These are phyloP conservation scores for Sebastes kiyomatsui DNA, from an alignment of 2,797 vertebrate species.

Conservation along the genomic window DNA sequence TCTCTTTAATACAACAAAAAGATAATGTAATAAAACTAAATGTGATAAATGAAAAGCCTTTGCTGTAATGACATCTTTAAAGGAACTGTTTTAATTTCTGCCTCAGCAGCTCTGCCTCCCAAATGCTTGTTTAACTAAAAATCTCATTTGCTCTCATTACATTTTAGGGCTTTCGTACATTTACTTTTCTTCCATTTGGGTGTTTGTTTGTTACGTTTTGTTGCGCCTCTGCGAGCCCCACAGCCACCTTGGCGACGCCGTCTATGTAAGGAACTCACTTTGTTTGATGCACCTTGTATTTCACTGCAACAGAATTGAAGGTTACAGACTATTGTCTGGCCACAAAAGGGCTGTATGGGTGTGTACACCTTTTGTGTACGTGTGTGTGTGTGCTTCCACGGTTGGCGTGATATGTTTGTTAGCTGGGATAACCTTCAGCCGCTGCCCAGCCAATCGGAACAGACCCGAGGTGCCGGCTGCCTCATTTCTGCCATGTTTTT, in stretches of 20 bases:
- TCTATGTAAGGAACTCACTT: conserved; percentile 13
- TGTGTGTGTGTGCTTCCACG: conserved; percentile 25
- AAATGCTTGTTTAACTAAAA: background rate
- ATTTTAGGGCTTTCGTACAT: background rate
- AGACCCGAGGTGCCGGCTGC: conserved; percentile 59
- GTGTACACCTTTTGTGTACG: conserved; percentile 11
- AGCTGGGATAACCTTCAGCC: conserved; percentile 76
- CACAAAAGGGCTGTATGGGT: conserved; percentile 47
- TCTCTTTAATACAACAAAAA: background rate
- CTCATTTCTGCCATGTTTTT: conserved; percentile 58
- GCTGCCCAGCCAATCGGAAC: conserved; percentile 78
- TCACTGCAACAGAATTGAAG: conserved; percentile 50
- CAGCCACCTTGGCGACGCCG: background rate
- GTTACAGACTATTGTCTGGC: conserved; percentile 60
- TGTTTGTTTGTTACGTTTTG: background rate
- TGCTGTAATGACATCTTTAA: background rate
- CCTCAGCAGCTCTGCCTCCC: background rate
- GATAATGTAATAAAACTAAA: background rate
- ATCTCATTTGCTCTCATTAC: background rate
- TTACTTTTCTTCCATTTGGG: background rate
- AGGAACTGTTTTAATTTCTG: background rate
- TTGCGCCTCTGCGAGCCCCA: background rate
- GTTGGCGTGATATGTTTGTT: conserved; percentile 71
- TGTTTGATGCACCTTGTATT: conserved; percentile 43
- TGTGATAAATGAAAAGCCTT: background rate